These are phyloP conservation scores for Dolichomitus sp. DNA, from an alignment of 2,888 invertebrate genomes.

Conservation along the genomic window DNA sequence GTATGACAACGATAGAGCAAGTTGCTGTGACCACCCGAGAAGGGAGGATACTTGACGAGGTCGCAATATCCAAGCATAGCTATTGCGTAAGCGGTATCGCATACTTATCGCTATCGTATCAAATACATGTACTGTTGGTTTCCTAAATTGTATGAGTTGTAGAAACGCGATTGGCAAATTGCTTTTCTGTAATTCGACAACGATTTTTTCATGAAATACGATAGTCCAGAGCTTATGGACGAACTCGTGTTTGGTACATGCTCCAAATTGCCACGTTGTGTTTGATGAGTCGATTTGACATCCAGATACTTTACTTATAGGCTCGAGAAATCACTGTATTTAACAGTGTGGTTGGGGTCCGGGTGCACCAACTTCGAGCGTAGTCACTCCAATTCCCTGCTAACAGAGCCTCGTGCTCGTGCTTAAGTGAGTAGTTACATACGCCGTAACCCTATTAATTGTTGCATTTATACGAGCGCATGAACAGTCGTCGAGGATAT, in stretches of 20 bases:
- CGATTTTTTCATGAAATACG: background rate
- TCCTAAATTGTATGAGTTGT: slow-evolving; percentile 26
- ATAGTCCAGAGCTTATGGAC: slow-evolving; percentile 4
- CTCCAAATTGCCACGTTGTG: background rate
- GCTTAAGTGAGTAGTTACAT: slow-evolving; percentile 20
- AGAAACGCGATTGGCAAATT: background rate
- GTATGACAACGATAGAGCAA: slow-evolving; percentile 39
- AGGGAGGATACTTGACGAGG: slow-evolving; percentile 45
- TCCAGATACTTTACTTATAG: background rate
- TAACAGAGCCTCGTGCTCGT: background rate
- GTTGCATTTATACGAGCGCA: background rate
- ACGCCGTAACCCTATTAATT: slow-evolving; percentile 30
- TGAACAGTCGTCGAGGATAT: slow-evolving; percentile 7
- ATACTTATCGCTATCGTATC: slow-evolving; percentile 46
- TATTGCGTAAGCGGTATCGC: slow-evolving; percentile 27
- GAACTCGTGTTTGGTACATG: slow-evolving; percentile 1
- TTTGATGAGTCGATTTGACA: slow-evolving; percentile 21
- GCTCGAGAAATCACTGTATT: slow-evolving; percentile 10
- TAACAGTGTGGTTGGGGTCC: background rate
- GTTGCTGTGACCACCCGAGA: slow-evolving; percentile 34
- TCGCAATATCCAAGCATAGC: slow-evolving; percentile 47
- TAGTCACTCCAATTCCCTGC: background rate
- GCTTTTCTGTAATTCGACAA: background rate
- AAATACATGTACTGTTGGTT: slow-evolving; percentile 15
- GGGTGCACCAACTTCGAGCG: background rate